Evolutionary conservation across 2,888 invertebrate species (phyloP), one percentile per base, ranked within the genome.

Genomic region (Mechanitis messenoides): DNA sequence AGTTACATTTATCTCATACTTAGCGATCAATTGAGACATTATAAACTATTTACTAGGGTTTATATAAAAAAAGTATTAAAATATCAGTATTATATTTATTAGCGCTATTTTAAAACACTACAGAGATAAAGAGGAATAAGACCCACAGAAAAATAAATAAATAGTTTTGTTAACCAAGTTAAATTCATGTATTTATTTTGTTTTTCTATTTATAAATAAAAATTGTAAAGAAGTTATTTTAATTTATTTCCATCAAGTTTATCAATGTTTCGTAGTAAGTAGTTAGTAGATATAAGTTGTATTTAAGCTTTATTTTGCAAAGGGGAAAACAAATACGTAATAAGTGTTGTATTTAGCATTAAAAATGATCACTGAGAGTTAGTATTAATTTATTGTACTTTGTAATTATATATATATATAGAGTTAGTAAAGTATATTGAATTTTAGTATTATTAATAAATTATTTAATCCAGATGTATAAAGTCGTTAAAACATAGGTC

Each of bases 261-360:
- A 11, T 50, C 7, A 50, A 50, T 50, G 50, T 38, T 35, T 35
- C 45, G 5, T 20, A 55, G 45, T 35, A 35, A 42, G 31, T 53
- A 55, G n/a, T 6, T 12, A 53, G n/a, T 55, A 55, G 55, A 2
- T 12, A 31, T 56, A 56, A 56, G 45, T 31, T 56, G 42, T 45
- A 31, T 45, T 58, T 55, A 58, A 59, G 62, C 42, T 55, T 50
- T 61, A 60, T 53, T 63, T 81, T 79, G 77, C 77, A 79, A 80
- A 86, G 87, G 88, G 87, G 87, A 88, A 89, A 88, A 85, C 80
- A 81, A 82, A 88, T 87, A 88, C 88, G 88, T 88, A 87, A 70
- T 67, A 83, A 84, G 79, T 76, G 76, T 82, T 58, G 33, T 64
- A 59, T 53, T 60, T 53, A 50, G 28, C 31, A 50, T 31, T 31